Evolutionary conservation across 1,140 invertebrate genomes (phyloP), one percentile per base, ranked within the genome.

Genomic region (Drosophila takahashii): DNA sequence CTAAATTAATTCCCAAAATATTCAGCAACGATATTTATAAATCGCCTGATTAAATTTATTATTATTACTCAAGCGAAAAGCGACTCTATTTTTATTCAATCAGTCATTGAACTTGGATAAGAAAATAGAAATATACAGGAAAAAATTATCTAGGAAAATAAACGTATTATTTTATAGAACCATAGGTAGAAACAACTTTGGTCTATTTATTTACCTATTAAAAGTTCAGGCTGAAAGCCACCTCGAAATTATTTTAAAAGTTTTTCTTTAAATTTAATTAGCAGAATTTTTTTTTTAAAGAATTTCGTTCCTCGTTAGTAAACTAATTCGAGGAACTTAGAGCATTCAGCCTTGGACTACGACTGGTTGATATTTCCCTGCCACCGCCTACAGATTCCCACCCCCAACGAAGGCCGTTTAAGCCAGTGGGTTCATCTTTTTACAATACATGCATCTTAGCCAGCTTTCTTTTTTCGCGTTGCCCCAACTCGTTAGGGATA

Each of bases 381-480:
- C 3, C 15, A 45, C 8, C 27, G 36, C 26, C 45, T 59, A 41
- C 32, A 34, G 48, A 39, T 47, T 47, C 4, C 4, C 11, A 16
- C 44, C 44, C 34, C 34, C 18, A n/a, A 16, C 8, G 27, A 64
- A 62, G 50, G 32, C 42, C 41, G 34, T 56, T 56, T 67, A 69
- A 70, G 66, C 66, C 66, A 70, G 16, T 47, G 50, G 66, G 72
- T 56, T 75, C 59, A 75, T 50, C 48, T 36, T 42, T 71, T 73
- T 47, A 74, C 71, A 62, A 61, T 50, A 71, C 69, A 74, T 53
- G 57, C 44, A 53, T 50, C 67, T 53, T 34, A 13, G 13, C 41
- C 37, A 18, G 15, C 39, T 56, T 41, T 37, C 54, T 44, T 44
- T 36, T 1, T 22, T 22, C 22, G 22, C 15, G 9, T 42, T 51